Conservation (phyloP, 2,888 invertebrate genomes). For the Scaptomyza polygonia region DNA sequence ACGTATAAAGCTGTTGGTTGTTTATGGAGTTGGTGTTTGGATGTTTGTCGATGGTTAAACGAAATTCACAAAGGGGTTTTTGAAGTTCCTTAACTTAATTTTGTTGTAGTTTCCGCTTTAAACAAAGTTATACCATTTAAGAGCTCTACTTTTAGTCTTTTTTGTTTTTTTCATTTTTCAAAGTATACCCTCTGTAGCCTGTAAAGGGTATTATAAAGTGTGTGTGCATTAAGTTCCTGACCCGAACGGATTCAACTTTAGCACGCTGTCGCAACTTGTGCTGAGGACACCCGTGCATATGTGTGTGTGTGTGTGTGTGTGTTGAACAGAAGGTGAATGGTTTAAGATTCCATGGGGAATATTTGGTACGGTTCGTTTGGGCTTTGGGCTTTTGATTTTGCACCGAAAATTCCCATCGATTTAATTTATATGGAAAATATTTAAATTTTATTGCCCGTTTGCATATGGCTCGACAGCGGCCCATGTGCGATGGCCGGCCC, state of each 20-base stretch:
- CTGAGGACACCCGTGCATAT: conserved; percentile 7
- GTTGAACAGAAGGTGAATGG: conserved; percentile 14
- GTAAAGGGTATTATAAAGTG: neutral
- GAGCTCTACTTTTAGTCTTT: neutral
- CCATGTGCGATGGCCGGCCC: conserved; percentile 35
- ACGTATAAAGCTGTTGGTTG: too few species aligned
- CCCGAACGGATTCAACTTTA: conserved; percentile 3
- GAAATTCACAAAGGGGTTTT: too few species aligned
- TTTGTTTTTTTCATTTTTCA: neutral
- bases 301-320: conserved; percentile 10
- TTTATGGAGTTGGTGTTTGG: too few species aligned
- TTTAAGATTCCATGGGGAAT: conserved; percentile 43
- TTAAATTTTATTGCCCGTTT: conserved; percentile 77
- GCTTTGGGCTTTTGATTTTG: conserved; percentile 49
- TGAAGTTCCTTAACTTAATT: too few species aligned
- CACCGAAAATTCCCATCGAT: conserved; percentile 70
- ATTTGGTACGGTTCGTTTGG: conserved; percentile 19
- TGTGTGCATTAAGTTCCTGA: neutral
- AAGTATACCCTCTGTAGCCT: conserved; percentile 1
- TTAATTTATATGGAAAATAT: conserved; percentile 77
- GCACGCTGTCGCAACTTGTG: conserved; percentile 4
- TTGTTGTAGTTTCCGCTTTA: too few species aligned
- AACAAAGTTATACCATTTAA: neutral
- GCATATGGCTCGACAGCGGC: conserved; percentile 57
- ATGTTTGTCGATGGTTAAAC: too few species aligned